Evolutionary conservation across 2,113 vertebrate species (phyloP).

Genomic region (Perognathus longimembris): DNA sequence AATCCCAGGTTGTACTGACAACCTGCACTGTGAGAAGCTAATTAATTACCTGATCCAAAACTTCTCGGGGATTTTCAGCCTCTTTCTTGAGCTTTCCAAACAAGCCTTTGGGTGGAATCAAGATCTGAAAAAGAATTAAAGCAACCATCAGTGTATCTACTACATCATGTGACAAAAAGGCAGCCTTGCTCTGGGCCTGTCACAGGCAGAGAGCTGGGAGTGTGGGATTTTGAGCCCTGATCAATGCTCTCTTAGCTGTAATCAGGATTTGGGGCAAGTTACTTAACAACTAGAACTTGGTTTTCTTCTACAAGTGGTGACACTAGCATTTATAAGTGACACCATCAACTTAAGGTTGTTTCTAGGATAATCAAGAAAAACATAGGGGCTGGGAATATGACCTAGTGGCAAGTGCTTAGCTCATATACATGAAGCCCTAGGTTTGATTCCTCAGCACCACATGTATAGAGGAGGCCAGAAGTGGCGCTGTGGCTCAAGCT

Average conservation of each 20-base stretch:
- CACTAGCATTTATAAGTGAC: background rate
- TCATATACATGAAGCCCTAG: too few relatives aligned
- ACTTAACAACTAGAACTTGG: background rate
- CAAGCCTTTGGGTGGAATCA: slow-evolving; percentile 97
- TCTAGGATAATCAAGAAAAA: background rate
- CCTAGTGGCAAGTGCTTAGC: too few relatives aligned
- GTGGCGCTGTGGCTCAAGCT: too few relatives aligned
- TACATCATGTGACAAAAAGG: background rate
- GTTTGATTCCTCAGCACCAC: too few relatives aligned
- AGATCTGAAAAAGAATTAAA: slow-evolving; percentile 87
- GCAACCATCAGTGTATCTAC: background rate
- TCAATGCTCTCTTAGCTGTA: background rate
- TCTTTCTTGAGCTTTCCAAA: slow-evolving; percentile 96
- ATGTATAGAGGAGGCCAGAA: too few relatives aligned
- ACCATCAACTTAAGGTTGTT: background rate
- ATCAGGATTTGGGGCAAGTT: background rate
- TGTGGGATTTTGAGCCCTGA: background rate
- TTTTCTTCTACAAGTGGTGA: background rate
- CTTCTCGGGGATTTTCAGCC: slow-evolving; percentile 96
- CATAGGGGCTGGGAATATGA: too few relatives aligned
- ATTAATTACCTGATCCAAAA: slow-evolving; percentile 95
- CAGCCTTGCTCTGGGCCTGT: background rate
- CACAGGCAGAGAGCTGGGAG: background rate
- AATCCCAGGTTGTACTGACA: background rate
- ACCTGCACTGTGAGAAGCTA: background rate